Evolutionary conservation across 2,888 invertebrate genomes (phyloP), one percentile per base, ranked within the genome.

Genomic region (Polydrusus cervinus): DNA sequence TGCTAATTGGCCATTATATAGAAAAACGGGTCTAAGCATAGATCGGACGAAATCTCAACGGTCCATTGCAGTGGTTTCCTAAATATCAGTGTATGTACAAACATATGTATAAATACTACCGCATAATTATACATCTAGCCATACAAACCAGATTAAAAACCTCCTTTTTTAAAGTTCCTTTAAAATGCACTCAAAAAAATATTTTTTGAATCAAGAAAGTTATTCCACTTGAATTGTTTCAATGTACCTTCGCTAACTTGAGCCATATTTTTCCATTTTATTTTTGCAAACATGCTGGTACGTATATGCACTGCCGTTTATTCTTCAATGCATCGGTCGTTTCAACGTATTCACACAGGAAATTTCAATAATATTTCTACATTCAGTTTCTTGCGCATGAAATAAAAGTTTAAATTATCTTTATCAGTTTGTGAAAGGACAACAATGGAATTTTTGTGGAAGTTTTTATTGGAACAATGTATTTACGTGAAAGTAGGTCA

Each of bases 161-260:
- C n/a, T n/a, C n/a, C n/a, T n/a, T n/a, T n/a, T n/a, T n/a, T n/a
- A n/a, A n/a, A n/a, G n/a, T n/a, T n/a, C n/a, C n/a, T 25, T 25
- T 25, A 25, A 1, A 25, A 25, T 34, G 34, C 34, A 34, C 10
- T 1, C 34, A 34, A 7, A 10, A 30, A 34, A 7, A 34, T 10
- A 34, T 34, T 25, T 30, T 30, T 11, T n/a, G 8, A 53, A n/a
- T 25, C 13, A 43, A 53, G 25, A 34, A 9, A 45, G 55, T 74
- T 74, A 74, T 74, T 74, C 57, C 68, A 43, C 68, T 55, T 49
- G 30, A 68, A 47, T 69, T 74, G 60, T 64, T 74, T 57, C 68
- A 64, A 61, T 64, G 68, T 20, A 69, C 51, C 34, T 53, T 64
- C 47, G 61, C 45, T 43, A 68, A 53, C 62, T 64, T 20, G 51